Evolutionary conservation across 2,113 vertebrate species (phyloP), one percentile per base, ranked within the genome.

Genomic region (Spilogale gracilis): DNA sequence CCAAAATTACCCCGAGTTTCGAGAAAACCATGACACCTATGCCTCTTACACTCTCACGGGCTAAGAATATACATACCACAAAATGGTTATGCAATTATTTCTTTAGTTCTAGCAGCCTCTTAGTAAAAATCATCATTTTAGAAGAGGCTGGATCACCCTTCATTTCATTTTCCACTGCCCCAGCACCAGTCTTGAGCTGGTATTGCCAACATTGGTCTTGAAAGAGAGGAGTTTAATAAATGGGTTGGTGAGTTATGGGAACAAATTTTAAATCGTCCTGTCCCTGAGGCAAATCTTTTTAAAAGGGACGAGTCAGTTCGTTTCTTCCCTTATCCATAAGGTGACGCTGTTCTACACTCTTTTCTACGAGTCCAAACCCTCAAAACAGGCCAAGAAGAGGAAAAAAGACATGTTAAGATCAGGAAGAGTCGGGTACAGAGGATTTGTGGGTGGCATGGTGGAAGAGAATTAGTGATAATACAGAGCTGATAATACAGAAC

Each of bases 61-160:
- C 30, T 65, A 89, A 76, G 65, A 43, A 1, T 71, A 20, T 71
- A 85, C n/a, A 58, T 3, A 9, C 0, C 50, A 79, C 32, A 95
- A 85, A 54, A 85, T 84, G 43, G 89, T 61, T 63, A 76, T 30
- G 32, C 10, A 60, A 61, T 60, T 52, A 76, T 79, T 94, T 91
- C 71, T 82, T 88, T 20, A 86, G 69, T 67, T 50, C 58, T 52
- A 43, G 25, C 20, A 52, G 30, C 23, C 11, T 10, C 45, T 67
- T 74, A 76, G 60, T 92, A 65, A 50, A 78, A 92, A 84, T 23
- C 61, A 95, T 52, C 17, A 25, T 25, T 87, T 93, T 89, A 86
- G 38, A 85, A 93, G 96, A 60, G 21, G 45, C 4, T 86, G 79
- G 63, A 10, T 83, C 58, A 60, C 38, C 25, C 58, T 14, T 52